Evolutionary conservation across 2,113 vertebrate genomes (phyloP).

Genomic region (Oophaga pumilio): DNA sequence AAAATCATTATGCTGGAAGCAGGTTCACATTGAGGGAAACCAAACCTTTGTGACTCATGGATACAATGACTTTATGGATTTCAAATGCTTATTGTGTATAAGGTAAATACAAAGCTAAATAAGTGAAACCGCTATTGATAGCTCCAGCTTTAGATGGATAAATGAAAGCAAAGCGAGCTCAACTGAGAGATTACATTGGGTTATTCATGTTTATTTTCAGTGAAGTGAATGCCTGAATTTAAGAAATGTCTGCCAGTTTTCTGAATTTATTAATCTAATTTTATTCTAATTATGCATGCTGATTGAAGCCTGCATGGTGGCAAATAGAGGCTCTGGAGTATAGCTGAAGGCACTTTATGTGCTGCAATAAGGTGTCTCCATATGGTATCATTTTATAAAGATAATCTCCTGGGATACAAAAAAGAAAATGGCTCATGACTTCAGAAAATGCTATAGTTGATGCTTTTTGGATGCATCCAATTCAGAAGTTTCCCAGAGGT

Average conservation of each 20-base stretch:
- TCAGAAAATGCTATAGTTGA: no score
- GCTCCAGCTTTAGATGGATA: not conserved
- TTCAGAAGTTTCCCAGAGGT: no score
- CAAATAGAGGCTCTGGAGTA: no score
- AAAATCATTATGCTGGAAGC: constrained; percentile 4
- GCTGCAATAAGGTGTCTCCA: no score
- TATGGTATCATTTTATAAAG: no score
- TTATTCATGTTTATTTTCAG: not conserved
- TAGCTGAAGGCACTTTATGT: no score
- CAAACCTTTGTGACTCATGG: constrained; percentile 9
- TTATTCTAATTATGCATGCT: no score
- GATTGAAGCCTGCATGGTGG: no score
- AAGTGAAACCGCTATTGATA: not conserved
- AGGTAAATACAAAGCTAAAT: constrained; percentile 10
- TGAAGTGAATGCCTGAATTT: not conserved
- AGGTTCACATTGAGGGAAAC: constrained; percentile 15
- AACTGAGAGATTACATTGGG: not conserved
- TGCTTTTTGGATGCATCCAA: no score
- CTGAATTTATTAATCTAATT: not conserved
- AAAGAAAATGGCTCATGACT: no score
- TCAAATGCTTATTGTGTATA: constrained; percentile 1
- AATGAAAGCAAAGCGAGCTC: not conserved
- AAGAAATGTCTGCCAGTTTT: not conserved
- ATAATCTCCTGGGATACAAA: no score
- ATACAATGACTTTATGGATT: not conserved